Base-by-base conservation (phyloP, 1,140 invertebrate genomes). In the Sinonovacula constricta region DNA sequence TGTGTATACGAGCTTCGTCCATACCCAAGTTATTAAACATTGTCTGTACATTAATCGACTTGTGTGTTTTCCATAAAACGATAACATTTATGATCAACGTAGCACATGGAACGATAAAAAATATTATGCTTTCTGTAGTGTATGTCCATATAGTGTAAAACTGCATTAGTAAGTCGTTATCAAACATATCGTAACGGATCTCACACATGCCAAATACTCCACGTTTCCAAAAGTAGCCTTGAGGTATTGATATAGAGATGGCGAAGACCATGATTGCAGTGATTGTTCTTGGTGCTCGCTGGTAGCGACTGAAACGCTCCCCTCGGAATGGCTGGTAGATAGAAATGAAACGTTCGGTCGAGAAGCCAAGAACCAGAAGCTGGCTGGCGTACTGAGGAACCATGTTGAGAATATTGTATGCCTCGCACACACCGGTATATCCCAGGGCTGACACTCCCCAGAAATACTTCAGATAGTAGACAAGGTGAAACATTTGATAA, bases 341-440 rank as follows among this genome's bases (percentile, higher is more conserved):
- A 0, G 97, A 97, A 39, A 99, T 95, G 91, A 96, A 98, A 54
- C 98, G 93, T 91, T 99, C 98, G 81, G 98, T 92, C 0, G 97
- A 98, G 39, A 99, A 97, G 3, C 95, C 96, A 15, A 89, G 82
- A 18, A 90, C 89, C 0, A 90, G 84, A 12, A 86, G 57, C 1
- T 88, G 81, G 26, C 85, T 87, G 10, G 78, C 66, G 36, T 86
- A 86, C 53, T 86, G 81, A 30, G 82, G 69, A n/a, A 74, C 63
- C 69, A 86, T 77, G 33, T 83, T 67, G 0, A 86, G 54, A 3
- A 83, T 66, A 45, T 85, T 86, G 81, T 81, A 85, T 12, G 77
- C 30, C 15, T 80, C 75, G 66, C 83, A 83, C 70, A 81, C 80
- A 12, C 67, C 79, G 51, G 72, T 70, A 24, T 75, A 7, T 24